Evolutionary conservation across 2,113 vertebrate species (phyloP).

Genomic region (Gracilinanus agilis): DNA sequence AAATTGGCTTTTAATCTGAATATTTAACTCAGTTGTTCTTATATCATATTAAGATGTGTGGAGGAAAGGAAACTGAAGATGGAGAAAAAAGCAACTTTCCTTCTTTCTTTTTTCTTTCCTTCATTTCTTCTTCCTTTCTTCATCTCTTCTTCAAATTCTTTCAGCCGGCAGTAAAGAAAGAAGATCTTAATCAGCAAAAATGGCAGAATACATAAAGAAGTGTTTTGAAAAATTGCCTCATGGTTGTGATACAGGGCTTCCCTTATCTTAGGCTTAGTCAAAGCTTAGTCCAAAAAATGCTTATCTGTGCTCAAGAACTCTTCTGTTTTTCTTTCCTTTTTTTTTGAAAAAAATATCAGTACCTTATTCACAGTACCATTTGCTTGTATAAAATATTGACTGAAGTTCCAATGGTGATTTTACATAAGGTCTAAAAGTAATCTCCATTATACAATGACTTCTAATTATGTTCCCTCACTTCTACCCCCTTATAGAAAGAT

Average conservation of each 20-base stretch:
- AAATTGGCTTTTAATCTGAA: background rate
- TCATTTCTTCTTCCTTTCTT: background rate
- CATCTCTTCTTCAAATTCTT: conserved; percentile 51
- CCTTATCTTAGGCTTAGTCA: conserved; percentile 76
- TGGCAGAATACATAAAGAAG: conserved; percentile 53
- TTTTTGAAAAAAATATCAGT: conserved; percentile 76
- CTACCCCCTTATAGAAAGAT: conserved; percentile 74
- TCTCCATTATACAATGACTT: conserved; percentile 75
- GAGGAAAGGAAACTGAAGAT: background rate
- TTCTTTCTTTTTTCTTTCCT: too few relatives aligned
- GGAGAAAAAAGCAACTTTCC: background rate
- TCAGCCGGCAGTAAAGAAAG: conserved; percentile 4
- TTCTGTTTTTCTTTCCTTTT: conserved; percentile 74
- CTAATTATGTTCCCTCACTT: conserved; percentile 78
- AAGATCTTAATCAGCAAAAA: conserved; percentile 57
- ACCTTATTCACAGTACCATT: conserved; percentile 73
- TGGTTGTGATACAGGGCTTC: conserved; percentile 61
- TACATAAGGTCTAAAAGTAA: conserved; percentile 77
- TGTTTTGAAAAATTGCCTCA: conserved; percentile 68
- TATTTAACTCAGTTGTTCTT: background rate
- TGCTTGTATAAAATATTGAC: conserved; percentile 81
- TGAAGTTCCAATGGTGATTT: conserved; percentile 61
- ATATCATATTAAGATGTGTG: background rate
- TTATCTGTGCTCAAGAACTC: conserved; percentile 70
- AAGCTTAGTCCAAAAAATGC: conserved; percentile 65